A percentile compares a stretch with the other conserved stretches of the same genome.
Conservation (phyloP, 2,113 vertebrate species). For the Salvelinus namaycush region DNA sequence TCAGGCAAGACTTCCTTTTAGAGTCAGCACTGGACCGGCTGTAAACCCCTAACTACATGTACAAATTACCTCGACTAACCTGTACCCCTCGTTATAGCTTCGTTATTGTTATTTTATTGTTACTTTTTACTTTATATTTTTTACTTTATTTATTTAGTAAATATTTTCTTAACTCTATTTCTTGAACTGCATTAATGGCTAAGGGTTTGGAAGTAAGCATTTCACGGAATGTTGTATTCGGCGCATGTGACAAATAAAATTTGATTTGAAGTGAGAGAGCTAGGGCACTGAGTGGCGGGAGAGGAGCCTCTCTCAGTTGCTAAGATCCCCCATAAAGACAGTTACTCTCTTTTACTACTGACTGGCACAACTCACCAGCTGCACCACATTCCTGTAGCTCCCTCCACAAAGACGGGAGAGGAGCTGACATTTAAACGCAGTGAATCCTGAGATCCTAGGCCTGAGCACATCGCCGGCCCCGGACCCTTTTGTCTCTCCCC, state of each 20-base stretch:
- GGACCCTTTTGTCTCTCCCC: background rate
- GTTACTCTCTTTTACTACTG: slow-evolving; percentile 7
- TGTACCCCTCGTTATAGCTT: background rate
- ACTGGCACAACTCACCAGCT: slow-evolving; percentile 12
- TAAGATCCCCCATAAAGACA: background rate
- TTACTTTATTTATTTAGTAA: no score
- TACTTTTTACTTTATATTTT: no score
- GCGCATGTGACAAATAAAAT: no score
- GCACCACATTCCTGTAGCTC: slow-evolving; percentile 15
- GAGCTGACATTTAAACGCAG: slow-evolving; percentile 23
- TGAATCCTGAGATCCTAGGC: background rate
- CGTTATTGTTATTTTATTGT: no score
- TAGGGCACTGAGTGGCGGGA: background rate
- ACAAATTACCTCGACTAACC: background rate
- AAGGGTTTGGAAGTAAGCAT: no score
- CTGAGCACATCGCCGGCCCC: background rate
- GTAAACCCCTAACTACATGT: background rate
- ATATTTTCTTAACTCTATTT: no score
- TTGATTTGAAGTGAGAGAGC: background rate
- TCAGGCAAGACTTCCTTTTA: slow-evolving; percentile 12
- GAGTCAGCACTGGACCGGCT: slow-evolving; percentile 2
- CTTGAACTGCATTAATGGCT: no score
- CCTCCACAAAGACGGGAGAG: slow-evolving; percentile 1
- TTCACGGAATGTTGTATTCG: no score
- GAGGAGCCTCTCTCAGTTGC: background rate